These are phyloP conservation scores for Plumapathes pennacea DNA, from an alignment of 92 coral and sea anemone species.

Conservation along the genomic window DNA sequence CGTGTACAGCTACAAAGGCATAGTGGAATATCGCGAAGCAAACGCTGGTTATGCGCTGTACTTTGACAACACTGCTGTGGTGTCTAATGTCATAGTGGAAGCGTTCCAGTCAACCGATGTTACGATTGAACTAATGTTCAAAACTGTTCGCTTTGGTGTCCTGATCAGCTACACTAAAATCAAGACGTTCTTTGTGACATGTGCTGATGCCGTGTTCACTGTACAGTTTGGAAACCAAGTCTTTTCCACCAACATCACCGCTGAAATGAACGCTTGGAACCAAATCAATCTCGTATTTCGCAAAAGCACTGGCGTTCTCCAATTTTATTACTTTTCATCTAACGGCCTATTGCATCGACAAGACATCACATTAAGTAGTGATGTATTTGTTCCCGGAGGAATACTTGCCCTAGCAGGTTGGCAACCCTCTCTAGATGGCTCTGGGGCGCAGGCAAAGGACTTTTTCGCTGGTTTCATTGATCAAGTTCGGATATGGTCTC, in stretches of 20 bases:
- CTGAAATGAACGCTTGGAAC: constrained; percentile 71
- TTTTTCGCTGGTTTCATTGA: constrained; percentile 80
- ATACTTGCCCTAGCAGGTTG: constrained; percentile 85
- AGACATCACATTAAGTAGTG: constrained; percentile 56
- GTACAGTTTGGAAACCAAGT: constrained; percentile 62
- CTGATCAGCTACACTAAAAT: constrained; percentile 70
- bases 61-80: constrained; percentile 81
- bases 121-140: constrained; percentile 82
- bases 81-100: constrained; percentile 55
- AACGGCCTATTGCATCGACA: constrained; percentile 71
- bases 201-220: constrained; percentile 52
- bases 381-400: constrained; percentile 81
- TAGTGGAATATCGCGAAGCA: constrained; percentile 85
- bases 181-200: constrained; percentile 73
- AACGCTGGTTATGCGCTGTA: constrained; percentile 86
- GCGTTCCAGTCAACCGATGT: constrained; percentile 67
- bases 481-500: constrained; percentile 92
- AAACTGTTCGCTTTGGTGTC: constrained; percentile 75
- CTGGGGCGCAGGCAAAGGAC: constrained; percentile 68
- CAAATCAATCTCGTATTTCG: constrained; percentile 81
- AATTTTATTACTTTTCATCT: constrained; percentile 77
- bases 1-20: constrained; percentile 56
- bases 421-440: constrained; percentile 88
- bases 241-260: constrained; percentile 74
- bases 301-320: constrained; percentile 56